phyloP scores from a whole-genome alignment of 2,888 invertebrate genomes.

The Lycophotia porphyrea region DNA sequence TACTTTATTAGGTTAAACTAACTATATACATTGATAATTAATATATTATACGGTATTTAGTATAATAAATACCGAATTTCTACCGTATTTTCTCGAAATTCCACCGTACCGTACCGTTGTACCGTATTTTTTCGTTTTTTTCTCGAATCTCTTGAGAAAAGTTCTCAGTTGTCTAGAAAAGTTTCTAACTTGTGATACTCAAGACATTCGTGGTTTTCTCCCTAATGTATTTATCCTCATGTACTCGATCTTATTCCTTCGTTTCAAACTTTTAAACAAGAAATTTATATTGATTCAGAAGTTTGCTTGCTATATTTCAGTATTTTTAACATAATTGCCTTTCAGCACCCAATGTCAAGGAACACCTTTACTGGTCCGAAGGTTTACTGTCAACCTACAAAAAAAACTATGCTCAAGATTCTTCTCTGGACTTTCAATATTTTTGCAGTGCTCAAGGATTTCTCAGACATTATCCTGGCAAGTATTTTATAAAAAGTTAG shows the following conservation, averaged over 20 bases:
- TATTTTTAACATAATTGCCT: constrained; percentile 2
- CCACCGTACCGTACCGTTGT: too few species aligned
- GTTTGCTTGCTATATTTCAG: neutral
- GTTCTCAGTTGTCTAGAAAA: too few species aligned
- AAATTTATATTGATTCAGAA: neutral
- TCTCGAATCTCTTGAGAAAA: too few species aligned
- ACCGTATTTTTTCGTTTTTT: too few species aligned
- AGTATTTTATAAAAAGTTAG: constrained; percentile 30
- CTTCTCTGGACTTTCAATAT: constrained; percentile 85
- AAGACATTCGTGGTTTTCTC: neutral
- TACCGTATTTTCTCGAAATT: too few species aligned
- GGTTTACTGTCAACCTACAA: constrained; percentile 79
- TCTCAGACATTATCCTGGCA: constrained; percentile 86
- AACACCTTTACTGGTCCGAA: constrained; percentile 84
- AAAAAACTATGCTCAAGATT: constrained; percentile 84
- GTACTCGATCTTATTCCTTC: neutral
- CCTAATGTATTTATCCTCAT: neutral
- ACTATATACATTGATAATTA: too few species aligned
- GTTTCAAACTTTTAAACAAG: neutral
- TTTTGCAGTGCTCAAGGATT: constrained; percentile 87
- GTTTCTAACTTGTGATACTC: neutral
- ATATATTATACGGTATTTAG: too few species aligned
- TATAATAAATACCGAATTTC: too few species aligned
- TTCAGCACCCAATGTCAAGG: constrained; percentile 74
- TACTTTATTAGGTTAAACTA: too few species aligned